Percentiles rank a stretch among this genome's conserved stretches.
These are phyloP conservation scores for Oryzaephilus surinamensis DNA, from an alignment of 1,140 invertebrate genomes.

Conservation along the genomic window DNA sequence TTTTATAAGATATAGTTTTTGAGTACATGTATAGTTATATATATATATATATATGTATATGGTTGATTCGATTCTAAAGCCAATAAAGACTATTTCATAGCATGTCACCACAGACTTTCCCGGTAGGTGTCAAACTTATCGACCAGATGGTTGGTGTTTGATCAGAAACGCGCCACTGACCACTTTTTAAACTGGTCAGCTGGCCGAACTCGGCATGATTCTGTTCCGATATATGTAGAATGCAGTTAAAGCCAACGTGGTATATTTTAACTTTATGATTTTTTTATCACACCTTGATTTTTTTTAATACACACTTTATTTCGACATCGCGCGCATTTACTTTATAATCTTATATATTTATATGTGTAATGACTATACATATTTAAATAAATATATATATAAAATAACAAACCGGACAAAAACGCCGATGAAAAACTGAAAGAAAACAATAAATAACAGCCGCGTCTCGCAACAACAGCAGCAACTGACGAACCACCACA, in stretches of 20 bases:
- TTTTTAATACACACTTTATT: conserved; percentile 14
- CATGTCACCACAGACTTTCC: conserved; percentile 32
- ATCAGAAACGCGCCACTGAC: too few species aligned
- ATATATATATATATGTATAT: too few species aligned
- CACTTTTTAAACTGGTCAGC: conserved; percentile 10
- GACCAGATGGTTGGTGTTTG: conserved; percentile 13
- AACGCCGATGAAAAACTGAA: too few species aligned
- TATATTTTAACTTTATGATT: conserved; percentile 27
- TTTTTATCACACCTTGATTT: conserved; percentile 29
- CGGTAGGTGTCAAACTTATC: conserved; percentile 29
- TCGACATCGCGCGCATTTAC: conserved; percentile 6
- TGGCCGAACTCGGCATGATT: conserved; percentile 22
- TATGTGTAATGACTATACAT: too few species aligned
- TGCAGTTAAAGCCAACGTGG: conserved; percentile 30
- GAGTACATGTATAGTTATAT: conserved; percentile 24
- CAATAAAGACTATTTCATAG: conserved; percentile 34
- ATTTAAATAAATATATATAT: too few species aligned
- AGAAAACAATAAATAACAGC: too few species aligned
- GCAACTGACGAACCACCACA: too few species aligned
- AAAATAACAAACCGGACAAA: too few species aligned
- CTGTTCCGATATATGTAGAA: conserved; percentile 27
- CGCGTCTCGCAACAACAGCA: too few species aligned
- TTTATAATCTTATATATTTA: too few species aligned
- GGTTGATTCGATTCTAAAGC: conserved; percentile 28
- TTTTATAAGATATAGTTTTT: conserved; percentile 18